Evolutionary conservation across 2,888 invertebrate species (phyloP), one percentile per base, ranked within the genome.

Genomic region (Amblyjoppa proteus): DNA sequence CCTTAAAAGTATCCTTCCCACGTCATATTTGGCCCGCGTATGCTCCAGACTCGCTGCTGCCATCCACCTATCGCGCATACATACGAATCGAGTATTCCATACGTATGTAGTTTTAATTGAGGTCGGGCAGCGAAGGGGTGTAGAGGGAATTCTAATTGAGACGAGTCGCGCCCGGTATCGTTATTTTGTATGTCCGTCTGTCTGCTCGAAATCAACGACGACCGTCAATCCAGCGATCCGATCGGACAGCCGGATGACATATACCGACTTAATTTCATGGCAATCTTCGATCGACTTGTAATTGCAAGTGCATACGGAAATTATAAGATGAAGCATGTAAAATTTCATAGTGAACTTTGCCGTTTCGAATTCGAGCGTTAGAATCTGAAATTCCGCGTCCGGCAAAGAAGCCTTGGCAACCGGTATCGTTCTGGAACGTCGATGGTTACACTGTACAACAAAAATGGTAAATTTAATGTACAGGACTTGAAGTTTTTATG

Each of bases 1-100:
- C 73, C 85, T 76, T 83, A 76, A 87, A 88, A 86, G 84, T 86
- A 87, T 87, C 88, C 81, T 84, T 88, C 84, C 79, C 88, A 84
- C 86, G 89, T 89, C 89, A 88, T 83, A 88, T 90, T 90, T 89
- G 77, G 82, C 76, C 77, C 80, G 68, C 71, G 73, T 74, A 61
- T 66, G 69, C 61, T 83, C 41, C 83, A 66, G 76, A 82, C 61
- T 75, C 73, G 64, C 49, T 64, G 11, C 83, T 76, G 61, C 70
- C 87, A 83, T 87, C 66, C 64, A 71, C 75, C 79, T 77, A 68
- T 83, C 68, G 83, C 49, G 53, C 41, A 71, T 51, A 71, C 51
- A 9, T 20, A 71, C 11, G 20, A 61, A 68, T 53, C 28, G 51
- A 56, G 38, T 41, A 69, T 70, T 49, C 25, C 81, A 71, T 51